phyloP scores from a whole-genome alignment of 2,888 invertebrate genomes.

The Andrena hattorfiana region DNA sequence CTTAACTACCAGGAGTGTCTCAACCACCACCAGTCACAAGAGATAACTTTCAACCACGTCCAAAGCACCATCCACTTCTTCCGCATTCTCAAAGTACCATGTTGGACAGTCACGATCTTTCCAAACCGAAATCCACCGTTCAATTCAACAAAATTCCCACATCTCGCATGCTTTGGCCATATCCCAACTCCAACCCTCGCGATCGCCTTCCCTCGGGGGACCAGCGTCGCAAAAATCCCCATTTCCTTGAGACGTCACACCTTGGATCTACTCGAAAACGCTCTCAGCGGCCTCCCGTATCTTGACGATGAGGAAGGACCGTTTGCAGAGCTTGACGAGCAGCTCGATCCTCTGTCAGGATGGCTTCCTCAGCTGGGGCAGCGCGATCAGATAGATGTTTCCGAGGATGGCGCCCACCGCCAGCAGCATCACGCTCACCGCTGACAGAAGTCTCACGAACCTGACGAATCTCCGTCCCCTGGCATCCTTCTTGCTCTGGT shows the following conservation, averaged over 20 bases:
- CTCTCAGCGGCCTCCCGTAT: constrained; percentile 81
- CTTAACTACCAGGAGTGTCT: not conserved
- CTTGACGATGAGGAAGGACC: constrained; percentile 82
- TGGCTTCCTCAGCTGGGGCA: constrained; percentile 80
- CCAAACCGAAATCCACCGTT: too few species aligned
- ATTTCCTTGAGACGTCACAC: not conserved
- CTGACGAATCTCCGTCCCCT: constrained; percentile 82
- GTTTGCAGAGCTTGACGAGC: constrained; percentile 81
- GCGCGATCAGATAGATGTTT: constrained; percentile 82
- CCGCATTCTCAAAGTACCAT: too few species aligned
- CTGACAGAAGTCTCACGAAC: constrained; percentile 82
- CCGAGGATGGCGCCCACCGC: constrained; percentile 82
- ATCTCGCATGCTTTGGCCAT: too few species aligned
- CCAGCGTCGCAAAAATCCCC: not conserved
- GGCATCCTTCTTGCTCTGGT: constrained; percentile 83
- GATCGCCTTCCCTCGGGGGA: not conserved
- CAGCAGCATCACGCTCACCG: constrained; percentile 80
- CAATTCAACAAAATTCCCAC: not conserved
- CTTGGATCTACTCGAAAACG: constrained; percentile 79
- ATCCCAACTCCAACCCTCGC: not conserved
- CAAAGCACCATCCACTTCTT: too few species aligned
- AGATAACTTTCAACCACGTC: too few species aligned
- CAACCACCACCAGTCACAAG: too few species aligned
- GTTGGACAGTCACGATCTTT: too few species aligned
- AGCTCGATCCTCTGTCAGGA: constrained; percentile 83